Conservation (phyloP, 2,888 invertebrate species). For the Napeogenes inachia region DNA sequence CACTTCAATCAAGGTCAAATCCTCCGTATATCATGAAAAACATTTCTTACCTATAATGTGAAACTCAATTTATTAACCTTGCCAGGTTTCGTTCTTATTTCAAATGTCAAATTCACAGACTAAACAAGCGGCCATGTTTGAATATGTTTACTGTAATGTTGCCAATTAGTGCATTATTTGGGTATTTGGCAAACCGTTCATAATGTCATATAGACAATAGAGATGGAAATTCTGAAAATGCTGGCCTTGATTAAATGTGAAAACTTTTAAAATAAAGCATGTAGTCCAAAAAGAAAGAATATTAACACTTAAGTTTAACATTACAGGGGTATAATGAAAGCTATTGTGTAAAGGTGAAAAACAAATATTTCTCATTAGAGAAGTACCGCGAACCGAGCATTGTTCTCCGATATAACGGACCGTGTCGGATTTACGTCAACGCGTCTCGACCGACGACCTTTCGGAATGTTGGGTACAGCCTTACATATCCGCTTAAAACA, state of each 20-base stretch:
- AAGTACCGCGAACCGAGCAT: slow-evolving; percentile 66
- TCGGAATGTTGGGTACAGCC: slow-evolving; percentile 39
- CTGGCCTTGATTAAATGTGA: slow-evolving; percentile 3
- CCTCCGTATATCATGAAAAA: slow-evolving; percentile 44
- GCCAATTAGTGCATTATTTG: slow-evolving; percentile 1
- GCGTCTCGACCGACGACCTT: slow-evolving; percentile 55
- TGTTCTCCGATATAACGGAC: slow-evolving; percentile 73
- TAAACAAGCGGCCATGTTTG: not conserved
- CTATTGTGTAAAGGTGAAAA: slow-evolving; percentile 66
- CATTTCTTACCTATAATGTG: slow-evolving; percentile 22
- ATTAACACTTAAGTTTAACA: slow-evolving; percentile 46
- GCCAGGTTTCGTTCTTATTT: slow-evolving; percentile 1
- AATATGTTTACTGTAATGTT: slow-evolving; percentile 1
- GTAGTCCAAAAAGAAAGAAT: slow-evolving; percentile 29
- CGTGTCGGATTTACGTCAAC: slow-evolving; percentile 70
- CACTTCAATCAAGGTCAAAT: slow-evolving; percentile 74
- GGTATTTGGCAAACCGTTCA: not conserved
- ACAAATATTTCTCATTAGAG: slow-evolving; percentile 75
- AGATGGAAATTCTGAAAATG: not conserved
- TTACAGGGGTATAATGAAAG: slow-evolving; percentile 59
- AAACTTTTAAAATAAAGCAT: slow-evolving; percentile 13
- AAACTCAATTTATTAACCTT: slow-evolving; percentile 12
- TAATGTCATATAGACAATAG: slow-evolving; percentile 1
- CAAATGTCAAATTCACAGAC: not conserved
- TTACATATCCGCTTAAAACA: slow-evolving; percentile 24